These are phyloP conservation scores for Drosophila putrida DNA, from an alignment of 2,888 invertebrate species.

Conservation along the genomic window DNA sequence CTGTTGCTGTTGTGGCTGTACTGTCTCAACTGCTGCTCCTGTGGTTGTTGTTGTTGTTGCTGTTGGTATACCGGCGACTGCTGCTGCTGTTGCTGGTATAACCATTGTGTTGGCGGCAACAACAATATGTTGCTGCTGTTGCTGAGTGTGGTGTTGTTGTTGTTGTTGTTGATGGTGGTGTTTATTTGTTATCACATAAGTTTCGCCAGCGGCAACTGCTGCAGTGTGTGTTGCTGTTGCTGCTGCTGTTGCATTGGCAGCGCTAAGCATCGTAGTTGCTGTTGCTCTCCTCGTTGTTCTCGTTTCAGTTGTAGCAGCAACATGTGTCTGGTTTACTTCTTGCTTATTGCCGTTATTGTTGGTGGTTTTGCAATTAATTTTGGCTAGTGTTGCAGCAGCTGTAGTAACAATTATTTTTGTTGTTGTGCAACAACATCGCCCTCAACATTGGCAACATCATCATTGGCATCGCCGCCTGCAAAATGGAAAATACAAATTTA, in stretches of 20 bases:
- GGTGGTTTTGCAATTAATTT: constrained; percentile 9
- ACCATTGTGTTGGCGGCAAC: constrained; percentile 82
- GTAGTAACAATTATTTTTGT: constrained; percentile 19
- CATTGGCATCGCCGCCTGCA: constrained; percentile 52
- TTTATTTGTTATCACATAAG: constrained; percentile 77
- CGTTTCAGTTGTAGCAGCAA: constrained; percentile 66
- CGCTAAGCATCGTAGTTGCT: constrained; percentile 70
- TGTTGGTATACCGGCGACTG: constrained; percentile 86
- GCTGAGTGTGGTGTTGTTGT: constrained; percentile 50
- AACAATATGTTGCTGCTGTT: constrained; percentile 65
- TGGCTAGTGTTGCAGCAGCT: constrained; percentile 22
- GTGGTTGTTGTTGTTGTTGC: constrained; percentile 83
- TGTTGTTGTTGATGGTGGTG: constrained; percentile 55
- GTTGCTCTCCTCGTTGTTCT: constrained; percentile 56
- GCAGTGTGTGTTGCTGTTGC: constrained; percentile 48
- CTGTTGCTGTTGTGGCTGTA: constrained; percentile 61
- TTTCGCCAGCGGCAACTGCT: constrained; percentile 67
- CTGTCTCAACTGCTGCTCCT: constrained; percentile 56
- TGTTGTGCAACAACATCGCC: constrained; percentile 36
- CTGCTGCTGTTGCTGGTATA: constrained; percentile 73
- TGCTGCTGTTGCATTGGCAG: constrained; percentile 70
- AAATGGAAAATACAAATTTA: constrained; percentile 30
- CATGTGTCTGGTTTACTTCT: constrained; percentile 65
- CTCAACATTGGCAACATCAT: constrained; percentile 56
- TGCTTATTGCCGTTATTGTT: constrained; percentile 33